These are phyloP conservation scores for Apotomis turbidana DNA, from an alignment of 2,888 invertebrate species.

Conservation along the genomic window DNA sequence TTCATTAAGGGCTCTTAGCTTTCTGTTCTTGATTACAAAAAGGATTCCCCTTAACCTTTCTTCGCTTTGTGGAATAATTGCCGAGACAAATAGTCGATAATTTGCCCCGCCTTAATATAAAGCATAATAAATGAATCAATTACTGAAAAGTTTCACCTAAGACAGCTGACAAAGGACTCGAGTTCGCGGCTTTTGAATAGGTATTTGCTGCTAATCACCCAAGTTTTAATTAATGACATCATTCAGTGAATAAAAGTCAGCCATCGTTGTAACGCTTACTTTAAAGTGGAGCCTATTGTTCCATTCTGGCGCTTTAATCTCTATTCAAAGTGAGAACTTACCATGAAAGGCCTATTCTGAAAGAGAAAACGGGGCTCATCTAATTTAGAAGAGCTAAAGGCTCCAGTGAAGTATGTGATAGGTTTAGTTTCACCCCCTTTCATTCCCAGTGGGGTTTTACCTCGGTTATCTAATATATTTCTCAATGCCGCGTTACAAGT, in stretches of 20 bases:
- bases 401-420: background rate
- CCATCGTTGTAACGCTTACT: slow-evolving; percentile 44
- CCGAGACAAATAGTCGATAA: slow-evolving; percentile 57
- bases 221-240: slow-evolving; percentile 73
- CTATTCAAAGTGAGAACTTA: slow-evolving; percentile 17
- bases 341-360: slow-evolving; percentile 10
- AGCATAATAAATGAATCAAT: slow-evolving; percentile 65
- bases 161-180: slow-evolving; percentile 61
- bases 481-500: no score
- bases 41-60: slow-evolving; percentile 27
- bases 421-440: background rate
- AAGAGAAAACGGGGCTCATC: slow-evolving; percentile 2
- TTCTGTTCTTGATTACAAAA: slow-evolving; percentile 40
- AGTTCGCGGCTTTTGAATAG: slow-evolving; percentile 57
- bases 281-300: slow-evolving; percentile 38
- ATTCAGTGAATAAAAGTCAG: slow-evolving; percentile 63
- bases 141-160: slow-evolving; percentile 53
- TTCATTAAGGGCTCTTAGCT: slow-evolving; percentile 31
- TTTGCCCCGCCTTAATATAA: slow-evolving; percentile 54
- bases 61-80: slow-evolving; percentile 40
- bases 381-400: background rate
- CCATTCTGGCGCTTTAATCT: slow-evolving; percentile 36
- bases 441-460: background rate
- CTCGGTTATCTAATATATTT: background rate
- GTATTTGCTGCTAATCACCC: slow-evolving; percentile 68